Percentiles rank a stretch among this genome's conserved stretches.
Evolutionary conservation across 2,888 invertebrate species (phyloP).

Genomic region (Drosophila flavopinicola): DNA sequence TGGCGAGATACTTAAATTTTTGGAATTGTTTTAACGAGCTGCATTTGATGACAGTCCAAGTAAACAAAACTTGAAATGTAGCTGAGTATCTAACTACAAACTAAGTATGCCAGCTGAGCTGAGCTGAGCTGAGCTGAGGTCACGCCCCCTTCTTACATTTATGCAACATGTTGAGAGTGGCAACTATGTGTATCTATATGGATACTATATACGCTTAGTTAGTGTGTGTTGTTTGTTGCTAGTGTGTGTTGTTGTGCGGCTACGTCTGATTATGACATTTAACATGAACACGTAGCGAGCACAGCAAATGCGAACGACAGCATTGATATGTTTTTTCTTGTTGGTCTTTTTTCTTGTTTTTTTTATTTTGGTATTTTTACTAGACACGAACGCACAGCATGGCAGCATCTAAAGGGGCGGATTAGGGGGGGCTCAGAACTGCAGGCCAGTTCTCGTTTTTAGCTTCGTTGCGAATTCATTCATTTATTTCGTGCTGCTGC

Average conservation of each 20-base stretch:
- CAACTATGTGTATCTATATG: constrained; percentile 64
- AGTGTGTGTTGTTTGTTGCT: too few relatives aligned
- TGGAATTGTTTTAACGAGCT: constrained; percentile 7
- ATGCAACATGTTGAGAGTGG: constrained; percentile 57
- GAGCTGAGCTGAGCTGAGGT: constrained; percentile 41
- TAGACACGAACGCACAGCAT: constrained; percentile 55
- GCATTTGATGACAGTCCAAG: constrained; percentile 46
- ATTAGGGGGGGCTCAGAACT: constrained; percentile 17
- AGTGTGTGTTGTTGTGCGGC: too few relatives aligned
- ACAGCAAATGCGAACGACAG: constrained; percentile 67
- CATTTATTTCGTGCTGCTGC: constrained; percentile 49
- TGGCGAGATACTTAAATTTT: constrained; percentile 30
- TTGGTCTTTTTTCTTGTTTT: constrained; percentile 18
- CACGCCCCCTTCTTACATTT: constrained; percentile 60
- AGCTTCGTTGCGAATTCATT: constrained; percentile 61
- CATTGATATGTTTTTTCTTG: constrained; percentile 24
- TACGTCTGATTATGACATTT: constrained; percentile 76
- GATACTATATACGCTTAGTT: constrained; percentile 30
- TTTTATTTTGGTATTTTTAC: constrained; percentile 18
- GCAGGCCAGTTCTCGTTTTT: constrained; percentile 35
- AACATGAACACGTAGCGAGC: constrained; percentile 74
- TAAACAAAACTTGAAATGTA: constrained; percentile 7
- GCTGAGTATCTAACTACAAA: constrained; percentile 36
- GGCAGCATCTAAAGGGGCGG: constrained; percentile 2
- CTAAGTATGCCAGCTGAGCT: constrained; percentile 33